Conservation (phyloP, 1,140 invertebrate genomes). For the Cydia fagiglandana region DNA sequence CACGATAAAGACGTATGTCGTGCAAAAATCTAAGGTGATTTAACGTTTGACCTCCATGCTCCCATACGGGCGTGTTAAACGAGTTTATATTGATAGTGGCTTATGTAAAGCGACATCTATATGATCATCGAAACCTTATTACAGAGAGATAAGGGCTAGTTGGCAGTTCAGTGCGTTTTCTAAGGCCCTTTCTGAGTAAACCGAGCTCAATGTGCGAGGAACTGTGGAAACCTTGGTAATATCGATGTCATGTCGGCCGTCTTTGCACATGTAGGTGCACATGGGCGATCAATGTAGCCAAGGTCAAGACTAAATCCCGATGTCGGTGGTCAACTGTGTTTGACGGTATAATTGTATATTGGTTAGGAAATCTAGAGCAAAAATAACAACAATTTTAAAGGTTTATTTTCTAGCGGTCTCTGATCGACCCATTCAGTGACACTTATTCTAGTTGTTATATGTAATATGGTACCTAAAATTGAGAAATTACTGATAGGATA, state of each 20-base stretch:
- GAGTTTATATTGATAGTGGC: neutral
- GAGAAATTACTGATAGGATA: no score
- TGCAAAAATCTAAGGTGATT: conserved; percentile 1
- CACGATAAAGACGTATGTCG: neutral
- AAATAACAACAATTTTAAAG: no score
- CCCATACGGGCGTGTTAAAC: neutral
- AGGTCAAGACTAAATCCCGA: conserved; percentile 1
- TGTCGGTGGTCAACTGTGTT: neutral
- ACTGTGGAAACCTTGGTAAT: neutral
- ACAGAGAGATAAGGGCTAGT: neutral
- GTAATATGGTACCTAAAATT: no score
- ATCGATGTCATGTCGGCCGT: neutral
- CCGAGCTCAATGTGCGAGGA: neutral
- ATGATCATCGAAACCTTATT: neutral
- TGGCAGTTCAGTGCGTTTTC: neutral
- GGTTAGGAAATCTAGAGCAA: no score
- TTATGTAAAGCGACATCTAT: neutral
- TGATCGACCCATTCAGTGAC: no score
- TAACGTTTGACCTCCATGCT: neutral
- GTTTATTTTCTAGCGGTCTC: no score
- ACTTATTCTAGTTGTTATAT: no score
- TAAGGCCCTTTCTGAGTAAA: neutral
- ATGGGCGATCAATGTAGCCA: neutral
- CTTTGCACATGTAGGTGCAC: neutral
- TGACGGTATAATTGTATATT: neutral